Evolutionary conservation across 2,113 vertebrate species (phyloP).

Genomic region (Meriones unguiculatus): DNA sequence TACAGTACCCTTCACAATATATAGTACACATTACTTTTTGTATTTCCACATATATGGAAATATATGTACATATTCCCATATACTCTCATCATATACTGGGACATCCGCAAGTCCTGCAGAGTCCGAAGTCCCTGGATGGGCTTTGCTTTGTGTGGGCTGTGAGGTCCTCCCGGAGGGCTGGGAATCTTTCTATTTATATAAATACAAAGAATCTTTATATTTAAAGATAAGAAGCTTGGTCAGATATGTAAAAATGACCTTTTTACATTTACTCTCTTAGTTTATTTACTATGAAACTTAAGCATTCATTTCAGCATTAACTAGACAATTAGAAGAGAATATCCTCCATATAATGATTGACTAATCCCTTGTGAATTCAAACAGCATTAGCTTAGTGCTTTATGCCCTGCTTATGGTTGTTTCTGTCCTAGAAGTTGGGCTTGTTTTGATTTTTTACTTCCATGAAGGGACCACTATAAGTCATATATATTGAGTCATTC

Average conservation of each 20-base stretch:
- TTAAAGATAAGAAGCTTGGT: constrained; percentile 28
- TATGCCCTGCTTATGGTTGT: not conserved
- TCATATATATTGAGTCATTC: not conserved
- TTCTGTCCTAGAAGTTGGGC: not conserved
- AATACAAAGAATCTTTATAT: constrained; percentile 27
- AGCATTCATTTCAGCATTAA: not conserved
- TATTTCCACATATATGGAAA: not conserved
- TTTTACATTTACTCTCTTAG: not conserved
- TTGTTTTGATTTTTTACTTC: not conserved
- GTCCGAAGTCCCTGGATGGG: fast-evolving
- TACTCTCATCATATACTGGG: not conserved
- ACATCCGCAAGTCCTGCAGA: not conserved
- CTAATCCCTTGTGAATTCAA: not conserved
- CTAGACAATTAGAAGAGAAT: not conserved
- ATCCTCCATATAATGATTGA: not conserved
- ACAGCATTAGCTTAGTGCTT: not conserved
- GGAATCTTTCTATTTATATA: too few species aligned
- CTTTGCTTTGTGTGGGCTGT: constrained; percentile 46
- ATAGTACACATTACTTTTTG: not conserved
- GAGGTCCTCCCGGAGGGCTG: not conserved
- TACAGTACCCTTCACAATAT: not conserved
- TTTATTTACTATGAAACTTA: not conserved
- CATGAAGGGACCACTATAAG: not conserved
- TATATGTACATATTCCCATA: not conserved
- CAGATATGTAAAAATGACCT: constrained; percentile 32